Evolutionary conservation across 1,140 invertebrate species (phyloP).

Genomic region (Oryzaephilus surinamensis): DNA sequence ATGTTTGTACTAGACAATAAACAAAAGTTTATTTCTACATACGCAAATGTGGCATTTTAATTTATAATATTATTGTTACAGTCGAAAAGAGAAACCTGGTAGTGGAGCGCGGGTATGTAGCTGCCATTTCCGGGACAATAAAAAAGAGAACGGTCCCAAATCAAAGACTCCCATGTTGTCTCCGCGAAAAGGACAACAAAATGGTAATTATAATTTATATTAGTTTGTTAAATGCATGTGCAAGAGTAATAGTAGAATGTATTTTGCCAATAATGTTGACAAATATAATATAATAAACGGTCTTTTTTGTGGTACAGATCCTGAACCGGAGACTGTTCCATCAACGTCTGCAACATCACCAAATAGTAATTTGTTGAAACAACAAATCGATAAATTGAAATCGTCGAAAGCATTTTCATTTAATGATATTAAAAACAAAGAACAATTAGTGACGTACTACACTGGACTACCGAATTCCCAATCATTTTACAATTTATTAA

Average conservation of each 20-base stretch:
- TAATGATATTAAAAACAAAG: slow-evolving; percentile 4
- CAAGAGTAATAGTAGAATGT: too few species aligned
- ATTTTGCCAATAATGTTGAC: too few species aligned
- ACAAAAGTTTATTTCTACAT: too few species aligned
- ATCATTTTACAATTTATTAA: slow-evolving; percentile 6
- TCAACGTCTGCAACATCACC: too few species aligned
- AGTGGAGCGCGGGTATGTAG: not conserved
- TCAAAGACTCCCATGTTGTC: not conserved
- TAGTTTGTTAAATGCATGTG: too few species aligned
- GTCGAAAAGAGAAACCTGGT: not conserved
- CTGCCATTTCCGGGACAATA: not conserved
- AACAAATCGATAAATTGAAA: not conserved
- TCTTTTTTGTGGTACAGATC: not conserved
- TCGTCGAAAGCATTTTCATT: slow-evolving; percentile 6
- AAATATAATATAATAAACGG: not conserved
- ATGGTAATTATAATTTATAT: too few species aligned
- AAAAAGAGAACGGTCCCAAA: not conserved
- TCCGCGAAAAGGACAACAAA: not conserved
- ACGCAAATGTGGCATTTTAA: too few species aligned
- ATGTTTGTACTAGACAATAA: too few species aligned
- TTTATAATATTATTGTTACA: too few species aligned
- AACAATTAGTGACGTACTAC: too few species aligned
- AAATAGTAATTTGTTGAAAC: too few species aligned
- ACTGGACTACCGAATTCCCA: slow-evolving; percentile 5
- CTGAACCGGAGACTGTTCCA: not conserved